Evolutionary conservation across 2,888 invertebrate species (phyloP).

Genomic region (Meghimatium bilineatum): DNA sequence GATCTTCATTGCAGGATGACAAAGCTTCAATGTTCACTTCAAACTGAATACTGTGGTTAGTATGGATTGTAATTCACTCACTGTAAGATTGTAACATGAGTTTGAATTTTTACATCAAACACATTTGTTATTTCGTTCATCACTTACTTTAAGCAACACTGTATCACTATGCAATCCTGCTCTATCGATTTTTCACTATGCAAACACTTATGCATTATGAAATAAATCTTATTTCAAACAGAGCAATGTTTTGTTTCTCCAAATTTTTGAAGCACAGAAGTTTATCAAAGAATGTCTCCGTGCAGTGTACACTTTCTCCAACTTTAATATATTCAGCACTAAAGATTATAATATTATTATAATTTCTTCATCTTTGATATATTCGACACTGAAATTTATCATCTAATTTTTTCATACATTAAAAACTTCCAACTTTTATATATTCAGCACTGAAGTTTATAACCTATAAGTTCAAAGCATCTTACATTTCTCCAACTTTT

Average conservation of each 20-base stretch:
- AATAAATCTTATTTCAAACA: neutral
- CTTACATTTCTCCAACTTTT: neutral
- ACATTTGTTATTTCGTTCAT: neutral
- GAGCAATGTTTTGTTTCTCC: neutral
- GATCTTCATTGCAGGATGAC: too few relatives aligned
- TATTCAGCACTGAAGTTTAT: too few relatives aligned
- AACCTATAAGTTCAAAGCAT: too few relatives aligned
- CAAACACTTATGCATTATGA: neutral
- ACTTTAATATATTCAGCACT: neutral
- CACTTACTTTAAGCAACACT: neutral
- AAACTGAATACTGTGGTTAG: too few relatives aligned
- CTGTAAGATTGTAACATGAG: neutral
- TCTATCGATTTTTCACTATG: neutral
- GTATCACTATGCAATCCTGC: too few relatives aligned
- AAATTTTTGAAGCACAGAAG: too few relatives aligned
- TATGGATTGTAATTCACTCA: neutral
- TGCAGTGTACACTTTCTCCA: neutral
- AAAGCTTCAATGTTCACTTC: too few relatives aligned
- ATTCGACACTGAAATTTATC: neutral
- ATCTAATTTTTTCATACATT: too few relatives aligned
- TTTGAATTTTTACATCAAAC: neutral
- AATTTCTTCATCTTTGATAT: neutral
- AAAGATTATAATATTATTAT: neutral
- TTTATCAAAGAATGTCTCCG: too few relatives aligned
- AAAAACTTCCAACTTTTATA: neutral